Base-by-base conservation (phyloP, 2,888 invertebrate species). In the Pemphredon lugubris region DNA sequence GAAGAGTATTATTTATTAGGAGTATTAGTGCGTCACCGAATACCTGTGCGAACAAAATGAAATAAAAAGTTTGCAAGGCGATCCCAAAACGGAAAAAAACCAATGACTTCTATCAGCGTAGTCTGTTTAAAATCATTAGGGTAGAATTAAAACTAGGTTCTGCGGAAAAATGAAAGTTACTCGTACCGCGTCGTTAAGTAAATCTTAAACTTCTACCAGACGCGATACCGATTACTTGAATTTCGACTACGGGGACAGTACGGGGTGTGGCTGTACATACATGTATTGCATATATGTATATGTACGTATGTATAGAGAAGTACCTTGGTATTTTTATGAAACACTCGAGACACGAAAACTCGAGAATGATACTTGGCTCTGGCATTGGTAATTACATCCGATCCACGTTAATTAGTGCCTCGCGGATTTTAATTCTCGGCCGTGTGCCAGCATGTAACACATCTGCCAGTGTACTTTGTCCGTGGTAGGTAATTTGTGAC, bases 331-430 rank as follows among this genome's bases (percentile, higher is more conserved):
- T 61, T 58, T 30, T 64, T 59, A 26, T 45, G 45, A 65, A 67
- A 60, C 59, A 63, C 72, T 72, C 57, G 65, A 71, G 71, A 55
- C 60, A 32, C 48, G 45, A 42, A 47, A 50, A 37, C 14, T 34
- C 54, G 60, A 59, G 74, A 64, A 64, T 70, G 64, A 73, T 67
- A 58, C 72, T 64, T 54, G 44, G 26, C 45, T 47, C 51, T 45
- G 23, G 54, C 61, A 73, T 77, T 60, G 70, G 64, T 79, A 79
- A 79, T 79, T 78, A 79, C 73, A 59, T 78, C 75, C 65, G 71
- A 75, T 64, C 65, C 65, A 16, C 64, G 73, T 76, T 81, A 81
- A 81, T 81, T 81, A 81, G 75, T 73, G 51, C 51, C 48, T 32
- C 47, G 50, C 18, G 44, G 75, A 67, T 73, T 73, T 79, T 70